Percentiles rank a stretch among this genome's conserved stretches.
phyloP scores from a whole-genome alignment of 2,113 vertebrate species.

The Herpetotheres cachinnans region DNA sequence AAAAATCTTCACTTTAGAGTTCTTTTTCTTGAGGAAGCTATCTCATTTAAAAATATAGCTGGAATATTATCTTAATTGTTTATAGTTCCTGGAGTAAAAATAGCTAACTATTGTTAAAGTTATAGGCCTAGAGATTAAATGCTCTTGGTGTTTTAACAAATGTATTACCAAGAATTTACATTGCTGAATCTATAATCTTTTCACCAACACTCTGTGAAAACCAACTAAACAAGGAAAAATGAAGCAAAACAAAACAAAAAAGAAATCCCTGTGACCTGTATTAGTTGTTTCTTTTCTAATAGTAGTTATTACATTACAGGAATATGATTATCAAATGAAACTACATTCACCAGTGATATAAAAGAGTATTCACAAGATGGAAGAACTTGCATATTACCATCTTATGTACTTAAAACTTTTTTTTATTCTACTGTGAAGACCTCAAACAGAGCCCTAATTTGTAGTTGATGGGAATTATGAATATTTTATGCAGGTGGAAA shows the following conservation, averaged over 20 bases:
- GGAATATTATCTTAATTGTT: not conserved
- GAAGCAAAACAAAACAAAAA: not conserved
- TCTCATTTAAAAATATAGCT: not conserved
- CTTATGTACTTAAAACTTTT: not conserved
- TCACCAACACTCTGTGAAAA: not conserved
- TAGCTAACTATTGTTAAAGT: not conserved
- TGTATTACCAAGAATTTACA: not conserved
- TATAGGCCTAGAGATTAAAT: not conserved
- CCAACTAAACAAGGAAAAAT: not conserved
- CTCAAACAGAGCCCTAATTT: not conserved
- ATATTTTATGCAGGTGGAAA: not conserved
- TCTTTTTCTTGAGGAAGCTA: not conserved
- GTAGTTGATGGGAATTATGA: not conserved
- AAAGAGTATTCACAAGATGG: not conserved
- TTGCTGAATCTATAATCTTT: not conserved
- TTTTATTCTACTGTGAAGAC: not conserved
- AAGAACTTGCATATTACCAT: not conserved
- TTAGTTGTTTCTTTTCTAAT: not conserved
- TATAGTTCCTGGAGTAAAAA: not conserved
- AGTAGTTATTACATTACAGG: not conserved
- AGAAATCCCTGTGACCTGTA: rapidly evolving
- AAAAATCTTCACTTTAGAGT: not conserved
- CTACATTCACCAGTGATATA: not conserved
- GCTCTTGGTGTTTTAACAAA: not conserved
- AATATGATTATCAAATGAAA: not conserved